phyloP scores from a whole-genome alignment of 2,888 invertebrate species.

The Idaea aversata region DNA sequence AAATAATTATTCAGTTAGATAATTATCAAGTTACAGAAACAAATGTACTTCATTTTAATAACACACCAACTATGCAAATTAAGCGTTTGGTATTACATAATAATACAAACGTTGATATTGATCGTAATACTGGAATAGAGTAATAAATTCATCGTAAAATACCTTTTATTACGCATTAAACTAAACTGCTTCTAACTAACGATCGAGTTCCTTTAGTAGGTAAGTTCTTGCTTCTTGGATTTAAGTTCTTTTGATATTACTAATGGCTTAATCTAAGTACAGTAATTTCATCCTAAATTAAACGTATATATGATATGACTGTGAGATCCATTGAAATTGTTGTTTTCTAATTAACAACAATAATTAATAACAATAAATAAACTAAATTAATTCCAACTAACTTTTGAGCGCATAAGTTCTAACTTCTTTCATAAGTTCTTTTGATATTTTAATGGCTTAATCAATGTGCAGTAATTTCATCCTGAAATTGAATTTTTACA shows the following conservation, averaged over 20 bases:
- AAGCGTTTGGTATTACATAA: neutral
- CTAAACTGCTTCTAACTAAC: constrained; percentile 40
- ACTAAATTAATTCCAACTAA: constrained; percentile 41
- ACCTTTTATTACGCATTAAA: constrained; percentile 43
- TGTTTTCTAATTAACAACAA: neutral
- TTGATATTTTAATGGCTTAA: too few relatives aligned
- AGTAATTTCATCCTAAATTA: too few relatives aligned
- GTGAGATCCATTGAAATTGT: neutral
- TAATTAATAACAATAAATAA: too few relatives aligned
- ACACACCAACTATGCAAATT: constrained; percentile 20
- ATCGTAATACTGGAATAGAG: constrained; percentile 32
- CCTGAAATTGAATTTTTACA: too few relatives aligned
- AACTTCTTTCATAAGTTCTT: too few relatives aligned
- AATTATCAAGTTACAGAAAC: neutral
- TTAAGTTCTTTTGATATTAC: neutral
- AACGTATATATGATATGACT: too few relatives aligned
- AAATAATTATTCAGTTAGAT: neutral
- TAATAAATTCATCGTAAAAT: constrained; percentile 47
- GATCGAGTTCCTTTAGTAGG: constrained; percentile 29
- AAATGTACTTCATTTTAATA: constrained; percentile 6
- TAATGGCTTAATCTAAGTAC: too few relatives aligned
- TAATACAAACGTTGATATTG: constrained; percentile 6
- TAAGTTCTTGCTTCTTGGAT: neutral
- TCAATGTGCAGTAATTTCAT: too few relatives aligned
- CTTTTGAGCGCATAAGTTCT: constrained; percentile 39